Conservation (phyloP, 2,797 vertebrate genomes). For the Lutjanus campechanus region DNA sequence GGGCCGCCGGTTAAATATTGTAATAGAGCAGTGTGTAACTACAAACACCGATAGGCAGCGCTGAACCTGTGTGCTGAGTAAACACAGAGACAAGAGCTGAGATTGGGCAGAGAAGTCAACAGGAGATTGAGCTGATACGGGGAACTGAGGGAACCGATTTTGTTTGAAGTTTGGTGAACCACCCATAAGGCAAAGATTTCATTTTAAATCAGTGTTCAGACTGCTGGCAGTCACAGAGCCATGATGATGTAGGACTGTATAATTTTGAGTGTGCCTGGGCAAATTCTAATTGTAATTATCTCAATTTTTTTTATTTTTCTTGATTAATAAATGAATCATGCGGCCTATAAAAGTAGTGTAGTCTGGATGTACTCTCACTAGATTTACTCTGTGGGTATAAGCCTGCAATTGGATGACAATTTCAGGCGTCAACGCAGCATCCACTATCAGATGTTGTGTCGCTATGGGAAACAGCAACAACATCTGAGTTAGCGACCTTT, state of each 20-base stretch:
- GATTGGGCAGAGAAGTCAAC: conserved; percentile 47
- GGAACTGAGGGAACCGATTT: neutral
- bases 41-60: conserved; percentile 27
- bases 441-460: too few relatives aligned
- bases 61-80: conserved; percentile 27
- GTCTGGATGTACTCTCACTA: too few relatives aligned
- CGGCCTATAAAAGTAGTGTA: too few relatives aligned
- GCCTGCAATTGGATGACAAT: too few relatives aligned
- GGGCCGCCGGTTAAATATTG: conserved; percentile 31
- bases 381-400: too few relatives aligned
- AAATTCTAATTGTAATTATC: too few relatives aligned
- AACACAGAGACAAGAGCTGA: conserved; percentile 41
- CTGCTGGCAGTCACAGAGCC: neutral
- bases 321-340: too few relatives aligned
- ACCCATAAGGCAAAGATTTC: neutral
- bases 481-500: too few relatives aligned
- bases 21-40: conserved; percentile 21
- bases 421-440: too few relatives aligned
- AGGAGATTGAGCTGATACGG: conserved; percentile 7
- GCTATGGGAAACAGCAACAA: too few relatives aligned
- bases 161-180: conserved; percentile 8
- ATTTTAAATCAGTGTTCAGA: neutral
- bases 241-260: neutral
- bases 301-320: too few relatives aligned
- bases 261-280: neutral